phyloP scores from a whole-genome alignment of 1,140 invertebrate genomes.

The Ostrea edulis region DNA sequence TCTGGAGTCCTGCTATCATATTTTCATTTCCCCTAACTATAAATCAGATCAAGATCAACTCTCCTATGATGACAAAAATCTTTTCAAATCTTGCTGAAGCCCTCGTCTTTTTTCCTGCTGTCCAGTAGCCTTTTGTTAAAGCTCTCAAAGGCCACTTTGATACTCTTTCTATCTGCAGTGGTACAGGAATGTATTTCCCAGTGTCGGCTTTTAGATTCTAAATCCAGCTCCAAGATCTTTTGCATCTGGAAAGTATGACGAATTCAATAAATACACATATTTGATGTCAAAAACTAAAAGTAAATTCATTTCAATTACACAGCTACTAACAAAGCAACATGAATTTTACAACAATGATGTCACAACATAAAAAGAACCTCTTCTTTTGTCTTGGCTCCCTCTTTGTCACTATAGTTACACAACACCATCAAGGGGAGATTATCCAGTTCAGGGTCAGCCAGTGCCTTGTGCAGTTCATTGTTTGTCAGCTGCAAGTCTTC shows the following conservation, averaged over 20 bases:
- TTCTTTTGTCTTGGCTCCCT: conserved; percentile 62
- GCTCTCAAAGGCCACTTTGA: conserved; percentile 62
- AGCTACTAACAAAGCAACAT: no score
- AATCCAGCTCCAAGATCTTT: conserved; percentile 64
- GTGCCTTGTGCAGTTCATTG: conserved; percentile 69
- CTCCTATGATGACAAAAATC: background rate
- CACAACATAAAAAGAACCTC: conserved; percentile 58
- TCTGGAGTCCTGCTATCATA: background rate
- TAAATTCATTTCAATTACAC: no score
- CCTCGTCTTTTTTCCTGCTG: conserved; percentile 40
- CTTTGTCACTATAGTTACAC: conserved; percentile 68
- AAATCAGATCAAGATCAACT: background rate
- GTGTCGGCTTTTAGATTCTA: conserved; percentile 54
- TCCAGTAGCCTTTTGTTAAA: conserved; percentile 67
- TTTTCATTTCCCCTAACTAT: background rate
- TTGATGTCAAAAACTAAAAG: no score
- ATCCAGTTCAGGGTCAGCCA: conserved; percentile 68
- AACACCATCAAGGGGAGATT: conserved; percentile 71
- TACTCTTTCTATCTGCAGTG: conserved; percentile 61
- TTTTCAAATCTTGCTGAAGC: conserved; percentile 46
- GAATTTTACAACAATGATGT: background rate
- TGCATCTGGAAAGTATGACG: conserved; percentile 56
- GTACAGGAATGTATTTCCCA: conserved; percentile 67
- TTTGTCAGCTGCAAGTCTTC: conserved; percentile 65
- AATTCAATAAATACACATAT: background rate